Base-by-base conservation (phyloP, 2,888 invertebrate genomes). In the Xanthia togata region DNA sequence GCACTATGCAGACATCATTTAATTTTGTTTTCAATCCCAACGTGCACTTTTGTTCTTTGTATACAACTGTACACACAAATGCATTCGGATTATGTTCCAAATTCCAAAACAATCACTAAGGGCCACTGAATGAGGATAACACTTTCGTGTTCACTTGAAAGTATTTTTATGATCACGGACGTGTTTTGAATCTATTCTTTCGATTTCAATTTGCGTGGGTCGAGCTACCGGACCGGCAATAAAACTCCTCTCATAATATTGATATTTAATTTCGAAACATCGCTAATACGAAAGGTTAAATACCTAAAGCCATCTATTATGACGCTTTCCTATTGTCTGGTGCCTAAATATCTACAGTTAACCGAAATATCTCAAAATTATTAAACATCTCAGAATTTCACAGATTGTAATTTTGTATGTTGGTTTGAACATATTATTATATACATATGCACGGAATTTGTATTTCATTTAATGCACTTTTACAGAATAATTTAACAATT, bases 191-290 rank as follows among this genome's bases (percentile, higher is more conserved):
- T 88, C 73, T 84, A 81, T 86, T 85, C 64, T 84, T 82, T 75
- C 70, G 70, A 83, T 83, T 86, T 82, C 76, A 79, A 79, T 83
- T 85, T 64, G 84, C 81, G 88, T 89, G 83, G 88, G 86, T 76
- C 73, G 81, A 76, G 72, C 79, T 85, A 86, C 78, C 63, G 53
- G 67, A 72, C 68, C n/a, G 70, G 65, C 70, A 76, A 84, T 85
- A 82, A 82, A 85, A 88, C 83, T 68, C 83, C 57, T 79, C 62
- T 71, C 69, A 85, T 85, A 78, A 73, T 79, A 71, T 82, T 78
- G 67, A 73, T 77, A 82, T 78, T 77, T 74, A 83, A 76, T 83
- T 85, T 88, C 74, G 55, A 85, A 87, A 83, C 76, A 62, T 76
- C 41, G 78, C 79, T 79, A 84, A 80, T 83, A 77, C 44, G 65